Evolutionary conservation across 2,113 vertebrate genomes (phyloP).

Genomic region (Astur gentilis): DNA sequence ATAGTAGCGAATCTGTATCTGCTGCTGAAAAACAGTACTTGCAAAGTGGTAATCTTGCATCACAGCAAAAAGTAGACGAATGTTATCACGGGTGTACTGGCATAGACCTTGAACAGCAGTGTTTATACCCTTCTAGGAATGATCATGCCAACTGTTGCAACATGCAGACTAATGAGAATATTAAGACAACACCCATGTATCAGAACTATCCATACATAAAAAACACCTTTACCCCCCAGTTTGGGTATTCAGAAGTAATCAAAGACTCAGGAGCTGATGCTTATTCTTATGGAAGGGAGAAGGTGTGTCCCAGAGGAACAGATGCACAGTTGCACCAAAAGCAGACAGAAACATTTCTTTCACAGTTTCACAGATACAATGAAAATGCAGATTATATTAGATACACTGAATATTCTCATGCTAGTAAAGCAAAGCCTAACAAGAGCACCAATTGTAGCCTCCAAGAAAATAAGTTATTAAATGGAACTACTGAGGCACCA

Average conservation of each 20-base stretch:
- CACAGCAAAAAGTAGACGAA: constrained; percentile 72
- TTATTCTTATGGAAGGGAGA: constrained; percentile 70
- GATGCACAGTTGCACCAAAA: constrained; percentile 69
- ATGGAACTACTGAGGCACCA: constrained; percentile 61
- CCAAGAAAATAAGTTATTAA: constrained; percentile 67
- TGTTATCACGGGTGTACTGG: constrained; percentile 59
- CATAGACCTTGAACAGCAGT: constrained; percentile 71
- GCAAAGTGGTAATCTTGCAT: constrained; percentile 36
- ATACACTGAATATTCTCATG: constrained; percentile 68
- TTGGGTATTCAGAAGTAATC: constrained; percentile 59
- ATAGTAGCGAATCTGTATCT: constrained; percentile 61
- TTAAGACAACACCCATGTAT: constrained; percentile 45
- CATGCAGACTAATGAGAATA: constrained; percentile 63
- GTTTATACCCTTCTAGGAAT: constrained; percentile 61
- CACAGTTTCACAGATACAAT: constrained; percentile 66
- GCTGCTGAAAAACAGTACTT: constrained; percentile 69
- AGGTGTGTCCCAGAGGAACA: constrained; percentile 64
- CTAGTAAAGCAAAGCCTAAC: constrained; percentile 68
- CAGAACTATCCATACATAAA: constrained; percentile 71
- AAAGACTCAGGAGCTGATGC: constrained; percentile 67
- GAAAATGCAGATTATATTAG: constrained; percentile 67
- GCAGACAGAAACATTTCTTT: constrained; percentile 60
- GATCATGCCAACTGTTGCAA: constrained; percentile 64
- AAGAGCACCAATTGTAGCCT: constrained; percentile 65
- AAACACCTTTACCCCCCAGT: constrained; percentile 59